Conservation (phyloP, 2,888 invertebrate genomes). For the Trachelus troglodyta region DNA sequence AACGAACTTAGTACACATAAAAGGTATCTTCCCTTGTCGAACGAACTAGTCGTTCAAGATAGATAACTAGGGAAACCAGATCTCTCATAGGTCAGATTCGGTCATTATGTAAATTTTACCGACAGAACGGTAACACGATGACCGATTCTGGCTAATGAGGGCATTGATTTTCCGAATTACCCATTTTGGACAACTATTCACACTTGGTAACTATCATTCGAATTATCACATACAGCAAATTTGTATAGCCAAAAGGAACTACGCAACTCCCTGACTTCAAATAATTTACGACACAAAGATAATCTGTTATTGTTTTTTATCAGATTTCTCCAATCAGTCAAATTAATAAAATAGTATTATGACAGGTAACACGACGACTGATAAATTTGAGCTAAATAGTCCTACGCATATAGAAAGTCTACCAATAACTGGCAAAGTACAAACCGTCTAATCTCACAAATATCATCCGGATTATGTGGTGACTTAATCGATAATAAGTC, state of each 20-base stretch:
- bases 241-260: not conserved
- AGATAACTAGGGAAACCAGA: no score
- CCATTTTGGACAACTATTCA: no score
- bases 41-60: no score
- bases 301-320: not conserved
- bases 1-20: not conserved
- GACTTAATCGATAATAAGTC: not conserved
- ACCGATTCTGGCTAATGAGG: no score
- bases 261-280: not conserved
- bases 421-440: not conserved
- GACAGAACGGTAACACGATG: no score
- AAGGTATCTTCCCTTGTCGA: no score
- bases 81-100: no score
- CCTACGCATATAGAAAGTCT: not conserved
- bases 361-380: not conserved
- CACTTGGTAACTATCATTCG: not conserved
- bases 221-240: not conserved
- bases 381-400: not conserved
- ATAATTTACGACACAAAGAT: not conserved
- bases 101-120: no score
- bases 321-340: not conserved
- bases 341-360: not conserved
- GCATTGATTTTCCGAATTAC: no score
- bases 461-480: not conserved
- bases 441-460: not conserved